Evolutionary conservation across 2,113 vertebrate species (phyloP), one percentile per base, ranked within the genome.

Genomic region (Chiloscyllium plagiosum): DNA sequence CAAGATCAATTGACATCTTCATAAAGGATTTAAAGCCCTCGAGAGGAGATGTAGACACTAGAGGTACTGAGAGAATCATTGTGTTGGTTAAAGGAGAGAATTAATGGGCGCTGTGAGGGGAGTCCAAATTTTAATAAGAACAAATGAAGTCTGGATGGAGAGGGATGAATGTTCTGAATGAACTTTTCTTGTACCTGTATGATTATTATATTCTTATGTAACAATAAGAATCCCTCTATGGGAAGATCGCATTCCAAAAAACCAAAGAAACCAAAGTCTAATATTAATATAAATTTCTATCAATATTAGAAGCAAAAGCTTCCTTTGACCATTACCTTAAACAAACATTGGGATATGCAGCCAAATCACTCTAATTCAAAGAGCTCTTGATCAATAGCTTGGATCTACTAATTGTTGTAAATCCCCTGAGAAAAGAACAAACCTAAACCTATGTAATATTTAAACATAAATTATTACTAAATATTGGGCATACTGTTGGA

Each of bases 341-440:
- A n/a, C n/a, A 93, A 92, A 66, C 61, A 5, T 93, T 66, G 37
- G 10, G 66, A 65, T 66, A 65, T 92, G 56, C 29, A 20, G 56
- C 33, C 56, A 90, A 90, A 61, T 90, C 87, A 33, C 26, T 90
- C 50, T 26, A 90, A 93, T 93, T 93, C 61, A 20, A 93, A 93
- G 89, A 33, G 52, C 56, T 65, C 61, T 90, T 90, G 87, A 68
- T 66, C 89, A 66, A 66, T 93, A 68, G 61, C 17, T 22, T 66
- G 61, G 65, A 66, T 93, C 29, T n/a, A 66, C 61, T 93, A 93
- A 93, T 93, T 93, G 56, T 92, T 65, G 89, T 93, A 20, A 93
- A 66, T 66, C 61, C 89, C 89, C 19, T 3, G 89, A 93, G 89
- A 37, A 93, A 93, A 33, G 17, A 93, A 42, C 6, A 93, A 93